A percentile compares a stretch with the other conserved stretches of the same genome.
Evolutionary conservation across 2,888 invertebrate species (phyloP).

Genomic region (Sceliomorpha sp.): DNA sequence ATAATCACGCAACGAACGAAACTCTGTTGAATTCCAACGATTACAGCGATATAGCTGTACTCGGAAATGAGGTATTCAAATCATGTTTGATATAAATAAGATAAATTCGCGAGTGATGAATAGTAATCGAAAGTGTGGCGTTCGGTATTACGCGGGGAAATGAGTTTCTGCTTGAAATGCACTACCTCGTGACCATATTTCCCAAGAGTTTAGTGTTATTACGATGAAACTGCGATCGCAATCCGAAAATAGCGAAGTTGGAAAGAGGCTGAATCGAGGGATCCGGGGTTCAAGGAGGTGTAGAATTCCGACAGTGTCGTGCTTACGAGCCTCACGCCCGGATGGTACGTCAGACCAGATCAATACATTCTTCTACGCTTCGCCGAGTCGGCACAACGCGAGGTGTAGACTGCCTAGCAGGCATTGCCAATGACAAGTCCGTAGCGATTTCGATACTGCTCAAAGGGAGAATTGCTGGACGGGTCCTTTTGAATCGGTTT

Average conservation of each 20-base stretch:
- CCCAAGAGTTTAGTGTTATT: constrained; percentile 53
- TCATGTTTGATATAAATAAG: constrained; percentile 34
- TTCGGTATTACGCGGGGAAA: constrained; percentile 28
- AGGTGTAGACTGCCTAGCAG: constrained; percentile 63
- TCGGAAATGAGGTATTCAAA: constrained; percentile 39
- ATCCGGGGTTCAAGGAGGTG: constrained; percentile 62
- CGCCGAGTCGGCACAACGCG: constrained; percentile 71
- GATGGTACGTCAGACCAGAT: constrained; percentile 75
- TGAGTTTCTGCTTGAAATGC: constrained; percentile 47
- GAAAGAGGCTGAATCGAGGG: constrained; percentile 55
- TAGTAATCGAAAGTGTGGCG: constrained; percentile 51
- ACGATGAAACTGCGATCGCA: constrained; percentile 49
- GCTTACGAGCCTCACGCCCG: constrained; percentile 70
- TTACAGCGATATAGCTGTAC: no score
- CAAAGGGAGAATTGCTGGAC: constrained; percentile 49
- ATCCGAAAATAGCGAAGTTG: constrained; percentile 53
- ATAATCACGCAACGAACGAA: constrained; percentile 9
- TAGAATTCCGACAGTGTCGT: constrained; percentile 72
- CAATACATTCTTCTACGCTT: constrained; percentile 78
- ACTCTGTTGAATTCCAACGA: constrained; percentile 13
- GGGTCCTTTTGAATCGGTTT: constrained; percentile 42
- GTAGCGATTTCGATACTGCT: constrained; percentile 58
- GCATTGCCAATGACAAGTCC: constrained; percentile 62
- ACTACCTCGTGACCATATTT: constrained; percentile 49
- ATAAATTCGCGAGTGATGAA: constrained; percentile 42